phyloP scores from a whole-genome alignment of 2,113 vertebrate species.

The Macheiramphus alcinus region DNA sequence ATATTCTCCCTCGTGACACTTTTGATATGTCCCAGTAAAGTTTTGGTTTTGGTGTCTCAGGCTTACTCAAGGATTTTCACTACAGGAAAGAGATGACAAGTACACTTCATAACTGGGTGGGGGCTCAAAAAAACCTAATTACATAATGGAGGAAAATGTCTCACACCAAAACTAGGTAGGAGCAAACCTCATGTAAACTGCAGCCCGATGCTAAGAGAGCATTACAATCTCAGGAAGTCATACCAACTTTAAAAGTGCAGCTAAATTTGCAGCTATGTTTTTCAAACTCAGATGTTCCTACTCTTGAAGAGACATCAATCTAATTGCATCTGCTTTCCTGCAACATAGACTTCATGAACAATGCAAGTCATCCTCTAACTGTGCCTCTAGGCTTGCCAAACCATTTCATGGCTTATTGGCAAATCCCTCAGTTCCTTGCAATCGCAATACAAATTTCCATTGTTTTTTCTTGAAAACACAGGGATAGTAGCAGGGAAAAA shows the following conservation, averaged over 20 bases:
- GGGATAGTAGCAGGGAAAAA: background rate
- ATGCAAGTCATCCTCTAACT: background rate
- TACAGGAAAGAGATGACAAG: background rate
- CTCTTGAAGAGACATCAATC: background rate
- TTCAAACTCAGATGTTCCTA: background rate
- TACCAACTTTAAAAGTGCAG: background rate
- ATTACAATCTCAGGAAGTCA: background rate
- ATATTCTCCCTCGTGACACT: background rate
- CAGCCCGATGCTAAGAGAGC: background rate
- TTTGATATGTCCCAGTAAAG: constrained; percentile 44
- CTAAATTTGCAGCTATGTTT: background rate
- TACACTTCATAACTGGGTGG: background rate
- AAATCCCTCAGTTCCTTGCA: constrained; percentile 23
- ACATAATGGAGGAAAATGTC: background rate
- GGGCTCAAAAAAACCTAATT: background rate
- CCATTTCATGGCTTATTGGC: constrained; percentile 7
- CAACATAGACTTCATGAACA: background rate
- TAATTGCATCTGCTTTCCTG: background rate
- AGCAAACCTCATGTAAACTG: background rate
- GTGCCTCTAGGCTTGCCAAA: background rate
- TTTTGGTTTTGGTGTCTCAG: background rate
- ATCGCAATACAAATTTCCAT: background rate
- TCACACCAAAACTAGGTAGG: background rate
- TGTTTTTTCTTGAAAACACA: background rate
- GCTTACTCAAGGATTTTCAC: background rate